phyloP scores from a whole-genome alignment of 2,797 vertebrate genomes.

The Cirrhinus mrigala region DNA sequence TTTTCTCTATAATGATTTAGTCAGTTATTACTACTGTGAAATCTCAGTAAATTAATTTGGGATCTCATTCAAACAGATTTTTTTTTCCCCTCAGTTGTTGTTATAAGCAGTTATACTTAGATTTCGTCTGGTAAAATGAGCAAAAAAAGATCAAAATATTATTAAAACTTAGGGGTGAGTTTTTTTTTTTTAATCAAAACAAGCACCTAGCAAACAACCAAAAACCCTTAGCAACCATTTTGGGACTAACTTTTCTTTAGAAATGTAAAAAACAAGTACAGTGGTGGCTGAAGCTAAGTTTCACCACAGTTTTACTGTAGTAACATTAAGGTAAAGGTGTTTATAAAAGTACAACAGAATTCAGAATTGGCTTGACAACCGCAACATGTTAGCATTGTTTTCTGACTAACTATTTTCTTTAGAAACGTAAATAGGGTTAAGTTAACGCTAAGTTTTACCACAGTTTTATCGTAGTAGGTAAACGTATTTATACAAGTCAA shows the following conservation, averaged over 20 bases:
- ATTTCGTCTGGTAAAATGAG: not conserved
- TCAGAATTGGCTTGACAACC: not conserved
- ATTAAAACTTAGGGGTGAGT: not conserved
- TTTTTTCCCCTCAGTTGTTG: not conserved
- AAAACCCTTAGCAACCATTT: not conserved
- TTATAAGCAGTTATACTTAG: not conserved
- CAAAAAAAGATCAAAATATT: not conserved
- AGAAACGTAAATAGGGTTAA: no score
- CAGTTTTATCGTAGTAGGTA: no score
- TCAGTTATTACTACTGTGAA: not conserved
- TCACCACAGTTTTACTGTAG: not conserved
- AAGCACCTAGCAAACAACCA: not conserved
- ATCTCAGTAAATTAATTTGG: not conserved
- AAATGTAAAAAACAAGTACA: not conserved
- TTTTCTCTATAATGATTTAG: not conserved
- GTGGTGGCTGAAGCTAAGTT: not conserved
- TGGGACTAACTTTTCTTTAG: not conserved
- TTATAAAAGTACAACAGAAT: not conserved
- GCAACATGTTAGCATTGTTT: not conserved
- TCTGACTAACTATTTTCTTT: not conserved
- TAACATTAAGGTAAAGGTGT: not conserved
- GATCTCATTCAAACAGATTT: not conserved
- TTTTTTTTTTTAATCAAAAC: not conserved
- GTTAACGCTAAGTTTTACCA: no score
- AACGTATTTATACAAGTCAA: no score